These are phyloP conservation scores for Phylloscopus collybita DNA, from an alignment of 2,797 vertebrate genomes.

Conservation along the genomic window DNA sequence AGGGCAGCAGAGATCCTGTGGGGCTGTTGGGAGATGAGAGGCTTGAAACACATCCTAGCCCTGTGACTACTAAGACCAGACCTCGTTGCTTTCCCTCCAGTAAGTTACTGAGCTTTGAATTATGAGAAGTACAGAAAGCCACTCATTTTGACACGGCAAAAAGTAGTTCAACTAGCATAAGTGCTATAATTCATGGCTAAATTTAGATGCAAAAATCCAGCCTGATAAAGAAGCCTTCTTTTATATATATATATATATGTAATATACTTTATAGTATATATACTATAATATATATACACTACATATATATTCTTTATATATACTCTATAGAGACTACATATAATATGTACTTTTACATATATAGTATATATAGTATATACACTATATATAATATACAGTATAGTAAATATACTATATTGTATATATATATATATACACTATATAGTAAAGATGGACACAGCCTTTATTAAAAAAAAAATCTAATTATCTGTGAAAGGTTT, in stretches of 20 bases:
- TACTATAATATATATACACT: no score
- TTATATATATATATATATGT: no score
- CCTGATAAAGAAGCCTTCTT: background rate
- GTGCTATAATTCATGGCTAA: background rate
- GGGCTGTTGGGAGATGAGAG: background rate
- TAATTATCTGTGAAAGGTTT: background rate
- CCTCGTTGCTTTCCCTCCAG: background rate
- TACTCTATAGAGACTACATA: no score
- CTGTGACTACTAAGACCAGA: background rate
- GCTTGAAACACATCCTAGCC: background rate
- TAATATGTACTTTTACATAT: no score
- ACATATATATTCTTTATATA: no score
- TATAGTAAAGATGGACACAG: background rate
- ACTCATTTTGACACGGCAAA: background rate
- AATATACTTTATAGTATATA: no score
- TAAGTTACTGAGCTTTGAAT: background rate
- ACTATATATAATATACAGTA: no score
- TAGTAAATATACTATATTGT: no score
- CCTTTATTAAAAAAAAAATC: background rate
- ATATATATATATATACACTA: no score
- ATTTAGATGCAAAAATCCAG: background rate
- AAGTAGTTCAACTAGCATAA: background rate
- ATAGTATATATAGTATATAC: no score
- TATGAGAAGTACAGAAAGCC: background rate
- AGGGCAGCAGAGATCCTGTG: background rate